These are phyloP conservation scores for Agrotis puta DNA, from an alignment of 2,888 invertebrate species.

Conservation along the genomic window DNA sequence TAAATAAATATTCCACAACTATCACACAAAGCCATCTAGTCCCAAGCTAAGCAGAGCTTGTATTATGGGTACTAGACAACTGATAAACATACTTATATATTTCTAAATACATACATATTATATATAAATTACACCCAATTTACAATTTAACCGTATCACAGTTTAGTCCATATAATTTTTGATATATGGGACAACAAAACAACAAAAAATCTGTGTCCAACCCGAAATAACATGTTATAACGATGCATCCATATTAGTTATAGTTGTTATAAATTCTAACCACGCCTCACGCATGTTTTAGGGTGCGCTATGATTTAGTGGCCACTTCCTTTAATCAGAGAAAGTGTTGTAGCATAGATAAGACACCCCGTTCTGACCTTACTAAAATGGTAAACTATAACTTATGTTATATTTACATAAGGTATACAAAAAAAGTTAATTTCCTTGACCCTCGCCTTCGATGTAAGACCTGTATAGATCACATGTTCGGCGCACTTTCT, in stretches of 20 bases:
- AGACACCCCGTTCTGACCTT: slow-evolving; percentile 52
- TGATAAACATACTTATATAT: no score
- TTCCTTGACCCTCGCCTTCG: no score
- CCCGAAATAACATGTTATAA: slow-evolving; percentile 31
- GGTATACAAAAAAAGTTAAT: background rate
- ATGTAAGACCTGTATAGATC: no score
- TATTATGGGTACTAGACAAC: no score
- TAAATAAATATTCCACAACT: no score
- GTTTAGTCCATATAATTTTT: background rate
- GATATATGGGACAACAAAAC: background rate
- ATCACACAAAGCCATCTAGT: no score
- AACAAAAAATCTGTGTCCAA: slow-evolving; percentile 4
- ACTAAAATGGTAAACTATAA: slow-evolving; percentile 24
- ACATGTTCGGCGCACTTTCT: no score
- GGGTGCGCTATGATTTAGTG: slow-evolving; percentile 81
- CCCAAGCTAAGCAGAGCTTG: no score
- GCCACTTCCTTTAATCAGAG: slow-evolving; percentile 80
- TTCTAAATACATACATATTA: no score
- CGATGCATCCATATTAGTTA: slow-evolving; percentile 41
- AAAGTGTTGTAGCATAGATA: slow-evolving; percentile 75
- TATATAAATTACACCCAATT: no score
- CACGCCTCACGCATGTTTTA: slow-evolving; percentile 74
- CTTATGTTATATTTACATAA: background rate
- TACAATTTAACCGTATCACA: background rate
- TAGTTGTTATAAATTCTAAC: slow-evolving; percentile 65